phyloP scores from a whole-genome alignment of 2,113 vertebrate genomes.

The Tachuris rubrigastra region DNA sequence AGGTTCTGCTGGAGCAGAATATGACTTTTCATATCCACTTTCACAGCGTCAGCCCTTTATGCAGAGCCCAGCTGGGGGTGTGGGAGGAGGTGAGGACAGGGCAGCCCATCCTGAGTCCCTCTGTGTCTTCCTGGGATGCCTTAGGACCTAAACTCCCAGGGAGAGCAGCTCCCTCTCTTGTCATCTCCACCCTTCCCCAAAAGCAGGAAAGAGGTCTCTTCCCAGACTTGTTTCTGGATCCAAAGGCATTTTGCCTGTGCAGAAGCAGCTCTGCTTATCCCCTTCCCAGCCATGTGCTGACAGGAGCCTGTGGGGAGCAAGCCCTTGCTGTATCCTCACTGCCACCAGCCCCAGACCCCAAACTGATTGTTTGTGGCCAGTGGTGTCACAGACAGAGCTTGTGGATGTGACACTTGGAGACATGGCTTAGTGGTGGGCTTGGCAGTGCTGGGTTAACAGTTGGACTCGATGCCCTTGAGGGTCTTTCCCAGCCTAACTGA shows the following conservation, averaged over 20 bases:
- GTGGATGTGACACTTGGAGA: background rate
- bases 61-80: background rate
- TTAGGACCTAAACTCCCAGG: background rate
- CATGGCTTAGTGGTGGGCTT: background rate
- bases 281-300: fast-evolving
- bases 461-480: fast-evolving
- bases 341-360: background rate
- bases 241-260: background rate
- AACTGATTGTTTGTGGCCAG: background rate
- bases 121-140: background rate
- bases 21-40: slow-evolving; percentile 16
- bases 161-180: background rate
- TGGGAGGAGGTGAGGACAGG: background rate
- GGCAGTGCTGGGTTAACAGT: background rate
- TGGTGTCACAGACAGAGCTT: background rate
- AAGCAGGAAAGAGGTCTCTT: background rate
- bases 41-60: slow-evolving; percentile 1
- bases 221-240: background rate
- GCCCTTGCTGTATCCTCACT: background rate
- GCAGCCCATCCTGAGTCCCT: background rate
- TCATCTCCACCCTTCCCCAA: background rate
- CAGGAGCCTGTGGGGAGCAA: background rate
- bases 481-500: background rate
- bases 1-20: slow-evolving; percentile 42
- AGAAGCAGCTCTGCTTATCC: background rate